A percentile compares a stretch with the other conserved stretches of the same genome.
These are phyloP conservation scores for Muntiacus muntjak DNA, from an alignment of 2,113 vertebrate species.

Conservation along the genomic window DNA sequence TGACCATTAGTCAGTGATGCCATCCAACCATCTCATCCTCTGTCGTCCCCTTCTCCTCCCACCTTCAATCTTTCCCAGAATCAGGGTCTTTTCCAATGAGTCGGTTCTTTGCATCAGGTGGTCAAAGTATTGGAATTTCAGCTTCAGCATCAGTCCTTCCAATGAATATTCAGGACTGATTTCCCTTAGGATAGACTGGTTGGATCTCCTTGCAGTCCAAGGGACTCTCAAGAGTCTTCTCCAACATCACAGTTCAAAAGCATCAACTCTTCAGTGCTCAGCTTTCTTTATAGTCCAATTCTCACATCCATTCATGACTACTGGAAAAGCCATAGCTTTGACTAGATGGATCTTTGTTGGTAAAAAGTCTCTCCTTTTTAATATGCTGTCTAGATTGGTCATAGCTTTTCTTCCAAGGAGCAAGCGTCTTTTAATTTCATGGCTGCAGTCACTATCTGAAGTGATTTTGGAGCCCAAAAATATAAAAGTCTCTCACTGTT, in stretches of 20 bases:
- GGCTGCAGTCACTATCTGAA: neutral
- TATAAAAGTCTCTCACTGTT: neutral
- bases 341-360: neutral
- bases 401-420: neutral
- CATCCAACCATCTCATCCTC: neutral
- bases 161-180: neutral
- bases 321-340: neutral
- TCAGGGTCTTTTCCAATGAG: neutral
- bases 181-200: neutral
- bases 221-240: neutral
- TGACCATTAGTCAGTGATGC: neutral
- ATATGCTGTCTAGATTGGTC: neutral
- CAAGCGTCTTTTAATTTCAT: neutral
- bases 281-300: neutral
- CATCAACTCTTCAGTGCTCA: neutral
- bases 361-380: neutral
- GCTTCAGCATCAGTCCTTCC: neutral
- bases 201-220: neutral
- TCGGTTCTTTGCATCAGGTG: neutral
- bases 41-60: fast-evolving
- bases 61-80: neutral
- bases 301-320: neutral
- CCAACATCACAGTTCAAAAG: neutral
- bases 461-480: neutral
- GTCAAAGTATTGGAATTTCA: neutral